These are phyloP conservation scores for Microctenopoma steveboyesi DNA, from an alignment of 2,797 vertebrate genomes.

Conservation along the genomic window DNA sequence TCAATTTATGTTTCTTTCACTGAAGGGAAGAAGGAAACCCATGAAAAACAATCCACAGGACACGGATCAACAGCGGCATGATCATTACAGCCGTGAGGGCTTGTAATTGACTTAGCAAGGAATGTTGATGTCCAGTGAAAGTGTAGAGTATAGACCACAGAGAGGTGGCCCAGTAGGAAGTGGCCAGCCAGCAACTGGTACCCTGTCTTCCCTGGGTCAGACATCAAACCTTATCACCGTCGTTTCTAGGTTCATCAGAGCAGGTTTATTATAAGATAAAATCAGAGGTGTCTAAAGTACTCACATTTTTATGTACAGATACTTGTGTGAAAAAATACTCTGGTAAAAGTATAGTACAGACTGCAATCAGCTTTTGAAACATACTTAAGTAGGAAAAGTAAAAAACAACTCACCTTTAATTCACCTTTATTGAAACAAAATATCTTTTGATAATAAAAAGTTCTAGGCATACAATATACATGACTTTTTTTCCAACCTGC, in stretches of 20 bases:
- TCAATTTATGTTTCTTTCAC: not conserved
- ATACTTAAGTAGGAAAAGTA: too few relatives aligned
- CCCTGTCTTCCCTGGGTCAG: slow-evolving; percentile 6
- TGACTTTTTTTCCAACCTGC: too few relatives aligned
- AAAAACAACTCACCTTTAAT: too few relatives aligned
- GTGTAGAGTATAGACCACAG: not conserved
- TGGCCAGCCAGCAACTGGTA: not conserved
- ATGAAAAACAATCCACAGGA: slow-evolving; percentile 3
- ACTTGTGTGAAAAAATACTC: too few relatives aligned
- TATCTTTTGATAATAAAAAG: too few relatives aligned
- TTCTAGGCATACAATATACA: too few relatives aligned
- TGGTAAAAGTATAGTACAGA: too few relatives aligned
- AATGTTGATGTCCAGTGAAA: not conserved
- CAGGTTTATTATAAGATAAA: not conserved
- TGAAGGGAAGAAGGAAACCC: not conserved
- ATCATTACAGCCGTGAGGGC: not conserved
- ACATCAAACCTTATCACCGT: slow-evolving; percentile 5
- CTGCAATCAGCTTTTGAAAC: too few relatives aligned
- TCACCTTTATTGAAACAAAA: too few relatives aligned
- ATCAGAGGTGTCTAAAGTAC: too few relatives aligned
- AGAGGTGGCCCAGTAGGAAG: not conserved
- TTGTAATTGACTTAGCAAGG: not conserved
- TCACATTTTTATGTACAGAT: too few relatives aligned
- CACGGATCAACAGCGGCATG: slow-evolving; percentile 3
- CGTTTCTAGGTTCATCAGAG: slow-evolving; percentile 12